Percentiles rank a stretch among this genome's conserved stretches.
Evolutionary conservation across 2,888 invertebrate genomes (phyloP).

Genomic region (Vanessa cardui): DNA sequence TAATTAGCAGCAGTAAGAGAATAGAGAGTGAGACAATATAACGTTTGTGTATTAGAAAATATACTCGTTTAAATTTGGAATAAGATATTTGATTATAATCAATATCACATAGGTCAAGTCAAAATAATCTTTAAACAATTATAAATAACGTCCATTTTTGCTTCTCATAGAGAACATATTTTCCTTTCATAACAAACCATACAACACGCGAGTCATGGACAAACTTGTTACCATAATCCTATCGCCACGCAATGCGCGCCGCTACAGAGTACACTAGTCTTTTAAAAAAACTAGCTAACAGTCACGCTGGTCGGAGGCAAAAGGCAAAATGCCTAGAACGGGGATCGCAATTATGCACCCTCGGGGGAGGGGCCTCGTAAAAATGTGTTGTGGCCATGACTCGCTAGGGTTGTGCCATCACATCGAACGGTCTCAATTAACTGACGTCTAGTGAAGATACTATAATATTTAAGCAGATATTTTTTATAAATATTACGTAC

Average conservation of each 20-base stretch:
- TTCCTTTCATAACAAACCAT: background rate
- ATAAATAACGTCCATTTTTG: too few relatives aligned
- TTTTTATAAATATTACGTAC: too few relatives aligned
- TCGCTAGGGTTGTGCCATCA: slow-evolving; percentile 14
- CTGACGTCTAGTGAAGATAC: too few relatives aligned
- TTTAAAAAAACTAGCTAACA: slow-evolving; percentile 11
- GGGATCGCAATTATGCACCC: slow-evolving; percentile 36
- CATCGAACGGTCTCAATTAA: background rate
- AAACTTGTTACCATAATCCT: background rate
- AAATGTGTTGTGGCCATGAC: slow-evolving; percentile 1
- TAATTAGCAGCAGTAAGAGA: too few relatives aligned
- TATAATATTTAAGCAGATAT: too few relatives aligned
- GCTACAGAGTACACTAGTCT: slow-evolving; percentile 2
- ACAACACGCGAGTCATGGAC: too few relatives aligned
- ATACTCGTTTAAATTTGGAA: too few relatives aligned
- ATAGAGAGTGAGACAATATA: too few relatives aligned
- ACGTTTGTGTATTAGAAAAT: too few relatives aligned
- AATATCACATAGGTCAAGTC: too few relatives aligned
- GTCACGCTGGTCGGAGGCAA: slow-evolving; percentile 14
- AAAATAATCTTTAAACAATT: too few relatives aligned
- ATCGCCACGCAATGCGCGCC: background rate
- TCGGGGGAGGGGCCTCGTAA: slow-evolving; percentile 21
- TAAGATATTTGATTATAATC: too few relatives aligned
- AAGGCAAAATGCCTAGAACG: slow-evolving; percentile 29
- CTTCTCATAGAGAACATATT: background rate